phyloP scores from a whole-genome alignment of 2,113 vertebrate genomes.

The Bufo gargarizans region DNA sequence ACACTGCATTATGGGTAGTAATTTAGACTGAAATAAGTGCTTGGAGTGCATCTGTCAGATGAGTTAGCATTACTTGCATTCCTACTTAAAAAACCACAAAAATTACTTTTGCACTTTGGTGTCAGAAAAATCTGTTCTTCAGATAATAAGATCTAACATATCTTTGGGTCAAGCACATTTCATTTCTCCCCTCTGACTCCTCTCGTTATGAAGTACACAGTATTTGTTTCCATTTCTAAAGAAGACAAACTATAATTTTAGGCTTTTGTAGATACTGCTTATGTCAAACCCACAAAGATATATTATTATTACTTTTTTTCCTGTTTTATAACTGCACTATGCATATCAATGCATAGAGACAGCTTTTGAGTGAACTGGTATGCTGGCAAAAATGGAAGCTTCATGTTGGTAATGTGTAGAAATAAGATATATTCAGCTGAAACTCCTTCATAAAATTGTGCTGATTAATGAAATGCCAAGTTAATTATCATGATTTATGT shows the following conservation, averaged over 20 bases:
- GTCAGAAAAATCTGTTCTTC: slow-evolving; percentile 2
- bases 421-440: not conserved
- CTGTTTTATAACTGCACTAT: not conserved
- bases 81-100: slow-evolving; percentile 26
- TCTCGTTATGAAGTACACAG: not conserved
- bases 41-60: slow-evolving; percentile 55
- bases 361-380: not conserved
- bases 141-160: not conserved
- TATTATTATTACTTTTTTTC: not conserved
- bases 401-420: not conserved
- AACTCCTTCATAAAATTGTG: not conserved
- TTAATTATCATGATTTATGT: slow-evolving; percentile 7
- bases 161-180: not conserved
- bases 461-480: slow-evolving; percentile 29
- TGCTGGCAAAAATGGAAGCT: not conserved
- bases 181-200: not conserved
- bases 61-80: slow-evolving; percentile 41
- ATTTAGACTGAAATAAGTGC: slow-evolving; percentile 74
- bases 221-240: not conserved
- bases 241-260: not conserved
- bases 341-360: not conserved
- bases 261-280: not conserved
- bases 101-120: slow-evolving; percentile 17
- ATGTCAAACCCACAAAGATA: not conserved
- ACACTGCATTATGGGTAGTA: slow-evolving; percentile 73